Percentiles rank a stretch among this genome's conserved stretches.
These are phyloP conservation scores for Chrysochloris asiatica DNA, from an alignment of 2,113 vertebrate species.

Conservation along the genomic window DNA sequence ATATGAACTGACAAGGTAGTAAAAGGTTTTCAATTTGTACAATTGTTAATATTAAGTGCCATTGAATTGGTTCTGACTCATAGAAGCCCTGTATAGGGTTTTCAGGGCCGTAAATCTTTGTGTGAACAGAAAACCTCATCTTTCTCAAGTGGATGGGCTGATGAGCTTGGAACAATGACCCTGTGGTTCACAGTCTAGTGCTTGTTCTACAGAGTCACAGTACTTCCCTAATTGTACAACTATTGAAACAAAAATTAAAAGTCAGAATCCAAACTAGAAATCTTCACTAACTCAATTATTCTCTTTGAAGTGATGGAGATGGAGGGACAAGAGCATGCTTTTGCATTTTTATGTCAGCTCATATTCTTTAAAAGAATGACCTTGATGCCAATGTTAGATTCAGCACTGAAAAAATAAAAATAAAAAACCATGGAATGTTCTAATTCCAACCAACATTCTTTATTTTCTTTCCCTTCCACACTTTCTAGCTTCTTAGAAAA, in stretches of 20 bases:
- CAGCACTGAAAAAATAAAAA: neutral
- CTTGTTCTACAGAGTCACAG: no score
- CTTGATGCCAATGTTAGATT: neutral
- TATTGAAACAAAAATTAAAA: neutral
- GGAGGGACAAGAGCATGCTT: neutral
- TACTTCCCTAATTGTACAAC: no score
- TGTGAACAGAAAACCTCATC: no score
- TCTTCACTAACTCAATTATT: neutral
- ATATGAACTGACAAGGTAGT: neutral
- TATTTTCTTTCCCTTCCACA: slow-evolving; percentile 41
- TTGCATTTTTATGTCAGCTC: neutral
- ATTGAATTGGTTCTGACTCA: no score
- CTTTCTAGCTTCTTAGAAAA: slow-evolving; percentile 70
- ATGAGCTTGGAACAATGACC: no score
- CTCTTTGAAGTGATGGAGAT: neutral
- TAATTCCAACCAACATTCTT: neutral
- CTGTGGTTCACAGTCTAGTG: no score
- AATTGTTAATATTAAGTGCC: no score
- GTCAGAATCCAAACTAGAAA: neutral
- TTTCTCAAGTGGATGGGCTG: no score
- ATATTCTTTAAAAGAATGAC: neutral
- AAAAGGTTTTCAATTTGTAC: neutral
- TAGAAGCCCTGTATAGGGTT: no score
- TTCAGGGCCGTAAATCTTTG: no score
- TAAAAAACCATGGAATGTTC: slow-evolving; percentile 11